A percentile compares a stretch with the other conserved stretches of the same genome.
phyloP scores from a whole-genome alignment of 2,888 invertebrate species.

The Ichneumoninae sp. region DNA sequence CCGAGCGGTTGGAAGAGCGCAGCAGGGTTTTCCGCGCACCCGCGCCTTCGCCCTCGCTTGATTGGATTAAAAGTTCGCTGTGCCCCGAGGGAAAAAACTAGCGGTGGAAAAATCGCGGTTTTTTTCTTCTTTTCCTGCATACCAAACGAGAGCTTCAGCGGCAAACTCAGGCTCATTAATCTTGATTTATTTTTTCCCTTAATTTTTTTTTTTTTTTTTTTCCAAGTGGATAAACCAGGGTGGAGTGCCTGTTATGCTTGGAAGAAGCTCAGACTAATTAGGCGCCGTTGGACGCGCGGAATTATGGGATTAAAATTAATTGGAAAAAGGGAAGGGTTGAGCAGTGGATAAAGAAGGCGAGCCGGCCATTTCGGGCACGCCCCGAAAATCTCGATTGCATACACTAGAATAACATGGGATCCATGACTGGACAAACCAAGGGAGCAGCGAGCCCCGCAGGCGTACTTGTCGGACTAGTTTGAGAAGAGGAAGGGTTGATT shows the following conservation, averaged over 20 bases:
- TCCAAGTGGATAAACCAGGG: constrained; percentile 6
- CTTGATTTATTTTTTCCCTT: constrained; percentile 33
- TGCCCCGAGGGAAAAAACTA: constrained; percentile 39
- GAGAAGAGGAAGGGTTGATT: constrained; percentile 60
- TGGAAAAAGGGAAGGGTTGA: constrained; percentile 33
- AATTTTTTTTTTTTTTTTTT: neutral
- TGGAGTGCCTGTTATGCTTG: constrained; percentile 25
- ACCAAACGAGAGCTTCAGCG: constrained; percentile 35
- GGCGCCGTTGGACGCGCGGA: neutral
- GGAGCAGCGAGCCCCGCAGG: neutral
- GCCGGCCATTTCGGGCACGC: constrained; percentile 46
- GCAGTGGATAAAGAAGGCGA: neutral
- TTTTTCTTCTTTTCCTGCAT: constrained; percentile 37
- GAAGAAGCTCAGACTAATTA: constrained; percentile 23
- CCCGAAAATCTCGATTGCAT: constrained; percentile 32
- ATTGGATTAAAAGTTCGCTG: constrained; percentile 60
- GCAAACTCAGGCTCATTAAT: constrained; percentile 52
- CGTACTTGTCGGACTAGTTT: neutral
- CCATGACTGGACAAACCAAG: constrained; percentile 34
- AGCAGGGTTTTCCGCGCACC: constrained; percentile 30
- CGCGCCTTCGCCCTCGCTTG: constrained; percentile 38
- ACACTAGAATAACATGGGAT: constrained; percentile 39
- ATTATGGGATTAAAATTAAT: constrained; percentile 30
- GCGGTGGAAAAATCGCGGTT: constrained; percentile 34
- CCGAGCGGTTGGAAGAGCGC: constrained; percentile 18